A percentile compares a stretch with the other conserved stretches of the same genome.
Conservation (phyloP, 2,113 vertebrate species). For the Bos javanicus region DNA sequence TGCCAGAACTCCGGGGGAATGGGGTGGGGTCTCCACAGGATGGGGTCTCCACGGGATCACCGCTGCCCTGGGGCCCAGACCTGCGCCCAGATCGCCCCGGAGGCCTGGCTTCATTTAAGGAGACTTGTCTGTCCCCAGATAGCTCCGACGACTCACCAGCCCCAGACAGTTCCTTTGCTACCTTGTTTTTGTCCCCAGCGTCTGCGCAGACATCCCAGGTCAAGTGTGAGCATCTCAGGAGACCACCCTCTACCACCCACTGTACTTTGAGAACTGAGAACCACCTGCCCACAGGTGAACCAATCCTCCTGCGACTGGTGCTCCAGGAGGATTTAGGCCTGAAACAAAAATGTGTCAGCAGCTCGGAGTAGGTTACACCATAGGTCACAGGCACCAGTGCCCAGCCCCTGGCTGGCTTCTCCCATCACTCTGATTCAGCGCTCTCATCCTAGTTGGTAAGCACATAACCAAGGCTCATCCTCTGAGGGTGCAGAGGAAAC, state of each 20-base stretch:
- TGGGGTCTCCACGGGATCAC: not conserved
- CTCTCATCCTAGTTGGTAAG: not conserved
- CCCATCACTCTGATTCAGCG: not conserved
- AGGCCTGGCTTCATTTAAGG: not conserved
- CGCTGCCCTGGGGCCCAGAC: not conserved
- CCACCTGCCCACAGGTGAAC: not conserved
- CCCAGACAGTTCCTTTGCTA: not conserved
- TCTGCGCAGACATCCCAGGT: not conserved
- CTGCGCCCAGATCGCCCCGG: not conserved
- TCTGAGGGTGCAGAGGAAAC: not conserved
- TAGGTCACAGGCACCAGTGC: not conserved
- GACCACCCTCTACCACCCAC: not conserved
- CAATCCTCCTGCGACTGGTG: not conserved
- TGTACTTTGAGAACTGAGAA: not conserved
- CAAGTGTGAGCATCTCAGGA: not conserved
- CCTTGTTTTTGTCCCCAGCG: not conserved
- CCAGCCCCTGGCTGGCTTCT: not conserved
- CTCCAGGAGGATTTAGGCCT: not conserved
- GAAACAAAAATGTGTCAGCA: not conserved
- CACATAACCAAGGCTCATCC: rapidly evolving
- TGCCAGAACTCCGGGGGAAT: not conserved
- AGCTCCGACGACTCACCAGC: not conserved
- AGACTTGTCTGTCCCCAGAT: too few relatives aligned
- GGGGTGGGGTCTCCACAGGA: too few relatives aligned
- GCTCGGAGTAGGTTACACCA: not conserved